A percentile compares a stretch with the other conserved stretches of the same genome.
phyloP scores from a whole-genome alignment of 37 sponge, comb jelly and placozoan genomes.

The Oopsacas minuta region DNA sequence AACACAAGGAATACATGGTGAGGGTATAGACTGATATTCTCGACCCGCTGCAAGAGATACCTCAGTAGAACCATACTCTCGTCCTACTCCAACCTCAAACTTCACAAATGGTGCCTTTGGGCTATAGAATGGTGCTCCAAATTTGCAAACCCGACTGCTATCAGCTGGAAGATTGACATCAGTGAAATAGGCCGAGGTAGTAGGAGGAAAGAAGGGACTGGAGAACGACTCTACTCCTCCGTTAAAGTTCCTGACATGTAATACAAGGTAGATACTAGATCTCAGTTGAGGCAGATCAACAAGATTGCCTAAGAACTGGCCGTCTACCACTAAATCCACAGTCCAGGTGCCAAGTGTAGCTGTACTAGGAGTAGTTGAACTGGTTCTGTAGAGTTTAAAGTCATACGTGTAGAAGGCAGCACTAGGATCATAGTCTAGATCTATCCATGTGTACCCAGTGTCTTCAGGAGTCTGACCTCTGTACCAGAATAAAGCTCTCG shows the following conservation, averaged over 20 bases:
- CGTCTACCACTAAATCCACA: neutral
- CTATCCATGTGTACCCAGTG: neutral
- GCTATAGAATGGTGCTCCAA: neutral
- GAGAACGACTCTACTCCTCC: neutral
- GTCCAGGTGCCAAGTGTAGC: neutral
- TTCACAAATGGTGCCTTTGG: neutral
- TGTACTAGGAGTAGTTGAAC: neutral
- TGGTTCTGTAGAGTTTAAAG: neutral
- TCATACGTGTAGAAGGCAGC: neutral
- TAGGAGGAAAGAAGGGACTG: neutral
- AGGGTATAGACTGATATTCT: neutral
- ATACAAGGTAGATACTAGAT: neutral
- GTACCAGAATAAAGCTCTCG: neutral
- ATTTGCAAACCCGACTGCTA: neutral
- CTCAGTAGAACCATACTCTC: neutral
- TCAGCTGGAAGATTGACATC: neutral
- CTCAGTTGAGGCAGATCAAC: neutral
- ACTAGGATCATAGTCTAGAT: neutral
- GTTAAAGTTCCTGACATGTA: neutral
- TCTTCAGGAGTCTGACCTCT: neutral
- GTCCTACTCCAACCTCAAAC: neutral
- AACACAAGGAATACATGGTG: neutral
- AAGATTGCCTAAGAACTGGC: neutral
- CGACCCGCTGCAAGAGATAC: neutral
- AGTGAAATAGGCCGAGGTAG: neutral